Evolutionary conservation across 2,797 vertebrate genomes (phyloP), one percentile per base, ranked within the genome.

Genomic region (Phalloptychus januarius): DNA sequence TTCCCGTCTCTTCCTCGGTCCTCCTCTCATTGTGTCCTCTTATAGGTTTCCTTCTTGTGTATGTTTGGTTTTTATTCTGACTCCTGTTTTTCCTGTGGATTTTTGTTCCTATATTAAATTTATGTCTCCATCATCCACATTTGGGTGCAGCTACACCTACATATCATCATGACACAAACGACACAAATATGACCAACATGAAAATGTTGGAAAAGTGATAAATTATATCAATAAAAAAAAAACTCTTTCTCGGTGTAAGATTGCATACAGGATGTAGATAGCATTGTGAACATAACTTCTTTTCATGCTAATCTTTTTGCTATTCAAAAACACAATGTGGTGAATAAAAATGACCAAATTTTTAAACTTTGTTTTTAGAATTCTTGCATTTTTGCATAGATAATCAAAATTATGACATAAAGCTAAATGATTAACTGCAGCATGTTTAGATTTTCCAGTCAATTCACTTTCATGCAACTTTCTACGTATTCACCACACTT

Each of bases 401-500:
- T 70, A 71, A 56, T 15, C 15, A 10, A 0, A 33, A 42, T 46
- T 74, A 20, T 67, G 18, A 31, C 16, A 38, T 23, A 7, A 45
- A 73, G 69, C 48, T 33, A 52, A 65, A 72, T 31, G 73, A 38
- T 46, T 40, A 42, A 48, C 44, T n/a, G 61, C 36, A 23, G 31
- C 71, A 10, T 33, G 45, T 46, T 75, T 33, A 65, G 28, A 54
- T 44, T 40, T 54, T 63, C 48, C 42, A 20, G 83, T 82, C 12
- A 50, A 31, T 87, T 81, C 61, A 44, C 40, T n/a, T 54, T 54
- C 10, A 16, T 31, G 42, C 28, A 42, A 58, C 5, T 74, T 50
- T 46, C 36, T 16, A 77, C 31, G 58, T 73, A 75, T 83, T 76
- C 44, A 70, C 76, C 36, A 15, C 33, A 48, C 28, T 70, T 78